These are phyloP conservation scores for Troglohyphantes excavatus DNA, from an alignment of 2,888 invertebrate species.

Conservation along the genomic window DNA sequence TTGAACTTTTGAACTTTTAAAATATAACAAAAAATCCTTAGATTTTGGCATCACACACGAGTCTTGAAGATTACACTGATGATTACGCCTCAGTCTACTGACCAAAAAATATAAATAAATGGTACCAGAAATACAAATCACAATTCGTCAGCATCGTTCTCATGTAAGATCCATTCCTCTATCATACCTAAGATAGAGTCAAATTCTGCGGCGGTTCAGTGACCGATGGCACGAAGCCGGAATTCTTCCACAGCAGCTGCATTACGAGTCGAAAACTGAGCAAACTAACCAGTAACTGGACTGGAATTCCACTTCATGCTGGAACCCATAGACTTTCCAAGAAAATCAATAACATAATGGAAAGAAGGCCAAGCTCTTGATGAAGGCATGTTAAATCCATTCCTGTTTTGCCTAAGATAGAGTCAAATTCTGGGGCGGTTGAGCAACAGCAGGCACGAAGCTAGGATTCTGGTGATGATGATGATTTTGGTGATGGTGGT, in stretches of 20 bases:
- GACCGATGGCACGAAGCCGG: neutral
- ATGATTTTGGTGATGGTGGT: conserved; percentile 16
- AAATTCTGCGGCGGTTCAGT: neutral
- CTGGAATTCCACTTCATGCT: conserved; percentile 25
- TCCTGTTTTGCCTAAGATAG: too few relatives aligned
- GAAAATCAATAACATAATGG: conserved; percentile 83
- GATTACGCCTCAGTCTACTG: too few relatives aligned
- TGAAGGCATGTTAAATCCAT: too few relatives aligned
- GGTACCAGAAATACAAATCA: too few relatives aligned
- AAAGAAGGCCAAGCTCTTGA: conserved; percentile 83
- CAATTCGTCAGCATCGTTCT: too few relatives aligned
- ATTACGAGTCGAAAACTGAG: conserved; percentile 50
- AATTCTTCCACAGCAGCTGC: conserved; percentile 56
- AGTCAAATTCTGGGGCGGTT: neutral
- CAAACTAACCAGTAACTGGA: conserved; percentile 44
- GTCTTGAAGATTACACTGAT: too few relatives aligned
- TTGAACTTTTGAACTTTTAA: too few relatives aligned
- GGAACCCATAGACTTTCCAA: conserved; percentile 80
- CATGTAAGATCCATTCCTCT: too few relatives aligned
- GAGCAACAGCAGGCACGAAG: conserved; percentile 13
- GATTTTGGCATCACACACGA: too few relatives aligned
- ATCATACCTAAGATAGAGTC: neutral
- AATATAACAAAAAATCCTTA: too few relatives aligned
- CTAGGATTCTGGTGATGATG: conserved; percentile 46
- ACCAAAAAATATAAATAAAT: too few relatives aligned